Evolutionary conservation across 1,140 invertebrate genomes (phyloP).

Genomic region (Diachasmimorpha longicaudata): DNA sequence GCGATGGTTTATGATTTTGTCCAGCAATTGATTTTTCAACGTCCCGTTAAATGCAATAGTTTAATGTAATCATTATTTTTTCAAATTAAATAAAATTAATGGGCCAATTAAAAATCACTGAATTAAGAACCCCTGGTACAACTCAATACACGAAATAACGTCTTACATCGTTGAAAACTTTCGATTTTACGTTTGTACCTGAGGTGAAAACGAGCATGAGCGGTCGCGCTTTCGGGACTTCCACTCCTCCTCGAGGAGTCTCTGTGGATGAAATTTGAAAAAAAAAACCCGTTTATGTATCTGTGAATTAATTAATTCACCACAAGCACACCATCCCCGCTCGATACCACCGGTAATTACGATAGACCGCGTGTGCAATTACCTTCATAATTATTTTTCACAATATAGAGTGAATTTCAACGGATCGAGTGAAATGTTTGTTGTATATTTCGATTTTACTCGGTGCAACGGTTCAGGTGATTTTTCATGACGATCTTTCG

Average conservation of each 20-base stretch:
- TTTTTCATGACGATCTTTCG: not conserved
- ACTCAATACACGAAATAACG: constrained; percentile 4
- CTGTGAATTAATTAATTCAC: not conserved
- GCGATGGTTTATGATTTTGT: no score
- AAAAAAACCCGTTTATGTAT: not conserved
- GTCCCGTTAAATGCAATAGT: no score
- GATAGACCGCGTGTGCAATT: constrained; percentile 15
- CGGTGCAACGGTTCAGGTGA: not conserved
- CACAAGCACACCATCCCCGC: not conserved
- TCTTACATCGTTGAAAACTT: constrained; percentile 27
- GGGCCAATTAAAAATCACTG: not conserved
- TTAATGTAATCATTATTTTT: no score
- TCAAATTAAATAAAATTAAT: no score
- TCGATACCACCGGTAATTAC: not conserved
- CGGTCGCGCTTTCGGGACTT: constrained; percentile 29
- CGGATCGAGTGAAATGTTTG: not conserved
- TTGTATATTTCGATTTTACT: not conserved
- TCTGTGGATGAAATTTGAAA: not conserved
- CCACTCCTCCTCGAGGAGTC: not conserved
- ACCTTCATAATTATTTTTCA: constrained; percentile 12
- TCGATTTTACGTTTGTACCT: constrained; percentile 22
- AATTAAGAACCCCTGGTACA: not conserved
- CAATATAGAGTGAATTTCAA: not conserved
- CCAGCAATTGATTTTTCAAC: not conserved
- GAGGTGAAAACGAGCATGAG: constrained; percentile 16